A percentile compares a stretch with the other conserved stretches of the same genome.
Evolutionary conservation across 2,797 vertebrate genomes (phyloP).

Genomic region (Serranus cabrilla): DNA sequence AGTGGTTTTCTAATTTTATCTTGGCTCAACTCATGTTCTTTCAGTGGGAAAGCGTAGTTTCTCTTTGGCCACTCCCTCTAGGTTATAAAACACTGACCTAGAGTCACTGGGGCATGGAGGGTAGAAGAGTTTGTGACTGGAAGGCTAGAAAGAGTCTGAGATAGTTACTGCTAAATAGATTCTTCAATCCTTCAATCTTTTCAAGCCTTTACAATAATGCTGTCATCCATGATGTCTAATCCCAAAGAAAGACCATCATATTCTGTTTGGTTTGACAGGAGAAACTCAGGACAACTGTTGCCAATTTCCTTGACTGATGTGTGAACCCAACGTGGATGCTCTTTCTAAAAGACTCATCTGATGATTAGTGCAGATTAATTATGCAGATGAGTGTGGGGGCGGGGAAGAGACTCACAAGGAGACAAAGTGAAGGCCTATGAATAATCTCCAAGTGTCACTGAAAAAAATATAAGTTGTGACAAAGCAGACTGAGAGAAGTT

Average conservation of each 20-base stretch:
- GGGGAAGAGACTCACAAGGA: conserved; percentile 9
- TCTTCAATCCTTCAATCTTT: neutral
- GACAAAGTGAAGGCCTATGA: conserved; percentile 30
- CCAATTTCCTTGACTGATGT: neutral
- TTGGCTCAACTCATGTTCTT: conserved; percentile 44
- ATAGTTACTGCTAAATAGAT: neutral
- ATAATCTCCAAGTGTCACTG: conserved; percentile 26
- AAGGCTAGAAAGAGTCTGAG: conserved; percentile 4
- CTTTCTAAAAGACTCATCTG: conserved; percentile 23
- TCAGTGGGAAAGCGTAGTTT: neutral
- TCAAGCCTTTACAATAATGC: neutral
- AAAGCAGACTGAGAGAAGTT: conserved; percentile 15
- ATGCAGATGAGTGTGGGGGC: conserved; percentile 40
- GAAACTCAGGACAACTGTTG: neutral
- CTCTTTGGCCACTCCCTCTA: conserved; percentile 1
- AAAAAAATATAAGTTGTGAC: conserved; percentile 15
- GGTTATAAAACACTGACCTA: conserved; percentile 30
- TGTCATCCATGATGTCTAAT: conserved; percentile 1
- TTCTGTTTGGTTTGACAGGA: neutral
- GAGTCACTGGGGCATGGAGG: neutral
- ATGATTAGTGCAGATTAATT: conserved; percentile 38
- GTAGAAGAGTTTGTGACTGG: conserved; percentile 2
- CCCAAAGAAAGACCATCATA: neutral
- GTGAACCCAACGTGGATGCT: neutral
- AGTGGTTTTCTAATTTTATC: conserved; percentile 62